Base-by-base conservation (phyloP, 2,888 invertebrate genomes). In the Polyommatus icarus region DNA sequence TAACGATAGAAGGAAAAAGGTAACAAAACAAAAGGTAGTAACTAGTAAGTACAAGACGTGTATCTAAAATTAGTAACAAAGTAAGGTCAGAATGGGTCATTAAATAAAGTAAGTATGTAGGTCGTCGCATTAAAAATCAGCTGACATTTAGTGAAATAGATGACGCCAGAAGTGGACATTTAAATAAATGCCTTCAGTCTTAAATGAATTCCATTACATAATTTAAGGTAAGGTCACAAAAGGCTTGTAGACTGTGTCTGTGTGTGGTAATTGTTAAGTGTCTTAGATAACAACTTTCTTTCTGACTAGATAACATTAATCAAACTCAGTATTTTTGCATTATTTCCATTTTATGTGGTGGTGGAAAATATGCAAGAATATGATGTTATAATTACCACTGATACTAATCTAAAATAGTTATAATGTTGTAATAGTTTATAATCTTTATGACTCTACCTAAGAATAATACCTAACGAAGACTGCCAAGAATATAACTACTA, bases 101-200 rank as follows among this genome's bases (percentile, higher is more conserved):
- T 61, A 20, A 61, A 10, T 29, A 29, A 61, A 61, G 29, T 67
- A 67, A 5, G 6, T 67, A 67, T 29, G 67, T 67, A 50, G 32
- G 29, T 50, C 75, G 75, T 15, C 46, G 75, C 46, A 54, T 46
- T 75, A 75, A 75, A 75, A 75, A 75, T 32, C 75, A 75, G 24
- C 75, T 75, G 75, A 50, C 54, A 75, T 75, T 75, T 75, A 50
- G 12, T 75, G 29, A 54, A 75, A 75, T 50, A 50, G 54, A 75
- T 50, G 67, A 67, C 67, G 67, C 29, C 67, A 67, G 67, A 32
- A 18, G 32, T 12, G 12, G 29, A 67, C 67, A 67, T 67, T 67
- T 67, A 67, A 67, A 67, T 32, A 67, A 67, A 67, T 67, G 67
- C 29, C 67, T 67, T 67, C 67, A 67, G 67, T 32, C 24, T 61